Percentiles rank a stretch among this genome's conserved stretches.
phyloP scores from a whole-genome alignment of 1,140 invertebrate genomes.

The Lordiphosa stackelbergi region DNA sequence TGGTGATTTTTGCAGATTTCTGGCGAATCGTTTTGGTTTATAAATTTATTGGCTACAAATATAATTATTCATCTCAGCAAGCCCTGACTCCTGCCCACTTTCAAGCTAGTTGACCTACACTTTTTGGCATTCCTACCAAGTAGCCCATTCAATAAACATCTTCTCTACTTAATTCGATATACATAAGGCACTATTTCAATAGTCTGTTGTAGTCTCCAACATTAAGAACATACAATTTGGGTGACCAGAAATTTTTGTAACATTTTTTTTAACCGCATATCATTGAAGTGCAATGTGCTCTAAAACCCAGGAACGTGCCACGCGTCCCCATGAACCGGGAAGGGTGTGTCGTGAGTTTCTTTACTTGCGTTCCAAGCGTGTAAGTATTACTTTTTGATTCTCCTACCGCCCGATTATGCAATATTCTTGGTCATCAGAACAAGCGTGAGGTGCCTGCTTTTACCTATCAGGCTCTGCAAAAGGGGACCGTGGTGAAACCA shows the following conservation, averaged over 20 bases:
- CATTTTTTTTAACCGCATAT: neutral
- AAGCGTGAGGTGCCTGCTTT: conserved; percentile 85
- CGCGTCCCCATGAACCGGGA: conserved; percentile 55
- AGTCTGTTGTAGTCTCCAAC: conserved; percentile 17
- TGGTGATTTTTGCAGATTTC: no score
- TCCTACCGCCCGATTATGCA: neutral
- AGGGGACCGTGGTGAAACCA: conserved; percentile 83
- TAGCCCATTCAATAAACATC: conserved; percentile 43
- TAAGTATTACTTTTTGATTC: conserved; percentile 18
- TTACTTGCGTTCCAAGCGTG: conserved; percentile 46
- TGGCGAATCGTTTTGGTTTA: no score
- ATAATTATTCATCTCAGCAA: no score
- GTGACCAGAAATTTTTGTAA: conserved; percentile 3
- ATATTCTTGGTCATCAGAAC: conserved; percentile 26
- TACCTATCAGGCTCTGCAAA: conserved; percentile 86
- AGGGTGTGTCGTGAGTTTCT: conserved; percentile 60
- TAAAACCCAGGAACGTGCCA: conserved; percentile 44
- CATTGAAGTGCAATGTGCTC: conserved; percentile 34
- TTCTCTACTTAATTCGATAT: conserved; percentile 6
- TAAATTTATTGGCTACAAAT: no score
- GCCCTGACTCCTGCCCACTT: no score
- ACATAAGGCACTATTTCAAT: conserved; percentile 12
- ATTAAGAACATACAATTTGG: neutral
- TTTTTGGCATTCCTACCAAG: conserved; percentile 39
- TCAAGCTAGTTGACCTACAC: neutral